Conservation (phyloP, 1,140 invertebrate genomes). For the Aphaenogaster ashmeadi region DNA sequence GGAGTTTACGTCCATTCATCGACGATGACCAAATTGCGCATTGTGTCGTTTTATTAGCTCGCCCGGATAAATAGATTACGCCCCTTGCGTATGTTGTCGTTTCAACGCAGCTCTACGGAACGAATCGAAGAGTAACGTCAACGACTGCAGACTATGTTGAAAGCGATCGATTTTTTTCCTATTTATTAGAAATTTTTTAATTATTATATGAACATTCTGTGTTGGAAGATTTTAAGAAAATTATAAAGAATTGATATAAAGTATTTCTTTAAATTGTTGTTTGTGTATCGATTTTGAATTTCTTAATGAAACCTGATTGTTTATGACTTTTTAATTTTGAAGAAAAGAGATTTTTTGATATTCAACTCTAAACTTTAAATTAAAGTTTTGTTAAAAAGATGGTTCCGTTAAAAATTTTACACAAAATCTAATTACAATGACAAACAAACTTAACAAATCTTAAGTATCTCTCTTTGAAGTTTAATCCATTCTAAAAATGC, state of each 20-base stretch:
- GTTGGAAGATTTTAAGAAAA: background rate
- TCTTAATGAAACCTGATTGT: background rate
- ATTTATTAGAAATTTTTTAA: conserved; percentile 1
- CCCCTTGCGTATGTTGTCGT: background rate
- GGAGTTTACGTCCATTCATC: conserved; percentile 66
- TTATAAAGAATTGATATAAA: background rate
- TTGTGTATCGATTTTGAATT: background rate
- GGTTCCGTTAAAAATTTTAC: background rate
- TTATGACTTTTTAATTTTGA: background rate
- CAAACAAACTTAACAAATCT: background rate
- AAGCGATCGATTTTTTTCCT: background rate
- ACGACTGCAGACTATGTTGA: background rate
- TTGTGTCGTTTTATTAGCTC: conserved; percentile 61
- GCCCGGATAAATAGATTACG: conserved; percentile 55
- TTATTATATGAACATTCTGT: background rate
- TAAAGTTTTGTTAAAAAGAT: background rate
- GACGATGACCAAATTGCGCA: conserved; percentile 64
- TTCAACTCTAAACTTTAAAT: background rate
- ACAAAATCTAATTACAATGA: background rate
- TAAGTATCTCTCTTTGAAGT: background rate
- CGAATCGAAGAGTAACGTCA: background rate
- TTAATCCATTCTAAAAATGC: background rate
- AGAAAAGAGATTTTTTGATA: background rate
- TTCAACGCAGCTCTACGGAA: background rate
- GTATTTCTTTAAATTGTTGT: background rate